Percentiles rank a stretch among this genome's conserved stretches.
Evolutionary conservation across 2,888 invertebrate genomes (phyloP).

Genomic region (Hylaea fasciaria): DNA sequence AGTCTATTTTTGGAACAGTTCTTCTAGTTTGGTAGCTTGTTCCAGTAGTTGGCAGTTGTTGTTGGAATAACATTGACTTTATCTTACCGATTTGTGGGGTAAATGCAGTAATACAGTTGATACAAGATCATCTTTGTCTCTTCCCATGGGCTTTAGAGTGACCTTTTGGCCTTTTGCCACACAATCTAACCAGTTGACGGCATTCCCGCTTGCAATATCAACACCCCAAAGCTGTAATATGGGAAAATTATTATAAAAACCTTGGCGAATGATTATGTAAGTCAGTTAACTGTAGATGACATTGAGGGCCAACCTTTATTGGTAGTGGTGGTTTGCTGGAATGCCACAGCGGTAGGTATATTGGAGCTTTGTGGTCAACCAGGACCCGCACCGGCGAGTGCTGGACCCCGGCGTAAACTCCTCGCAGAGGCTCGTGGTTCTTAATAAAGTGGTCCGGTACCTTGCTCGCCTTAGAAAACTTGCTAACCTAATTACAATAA

Average conservation of each 20-base stretch:
- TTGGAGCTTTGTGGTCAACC: constrained; percentile 83
- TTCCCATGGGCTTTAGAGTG: constrained; percentile 76
- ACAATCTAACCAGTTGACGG: constrained; percentile 85
- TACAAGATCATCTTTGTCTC: constrained; percentile 74
- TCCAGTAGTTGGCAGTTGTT: too few species aligned
- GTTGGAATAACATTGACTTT: too few species aligned
- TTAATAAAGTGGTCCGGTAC: constrained; percentile 85
- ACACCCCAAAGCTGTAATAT: constrained; percentile 79
- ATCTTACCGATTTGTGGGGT: constrained; percentile 67
- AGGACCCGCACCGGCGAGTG: constrained; percentile 79
- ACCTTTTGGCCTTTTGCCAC: constrained; percentile 79
- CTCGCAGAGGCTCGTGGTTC: constrained; percentile 79
- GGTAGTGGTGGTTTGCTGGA: constrained; percentile 79
- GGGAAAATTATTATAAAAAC: constrained; percentile 29
- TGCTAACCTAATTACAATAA: constrained; percentile 81
- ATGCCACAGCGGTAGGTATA: constrained; percentile 82
- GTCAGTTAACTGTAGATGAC: constrained; percentile 25
- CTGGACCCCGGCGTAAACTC: constrained; percentile 80
- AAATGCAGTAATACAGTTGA: constrained; percentile 77
- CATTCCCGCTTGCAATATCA: constrained; percentile 79
- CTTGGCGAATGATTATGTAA: constrained; percentile 39
- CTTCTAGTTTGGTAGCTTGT: too few species aligned
- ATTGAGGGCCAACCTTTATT: constrained; percentile 72
- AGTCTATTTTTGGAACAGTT: too few species aligned
- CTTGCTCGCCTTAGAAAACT: constrained; percentile 85